Evolutionary conservation across 2,113 vertebrate species (phyloP).

Genomic region (Rhinoderma darwinii): DNA sequence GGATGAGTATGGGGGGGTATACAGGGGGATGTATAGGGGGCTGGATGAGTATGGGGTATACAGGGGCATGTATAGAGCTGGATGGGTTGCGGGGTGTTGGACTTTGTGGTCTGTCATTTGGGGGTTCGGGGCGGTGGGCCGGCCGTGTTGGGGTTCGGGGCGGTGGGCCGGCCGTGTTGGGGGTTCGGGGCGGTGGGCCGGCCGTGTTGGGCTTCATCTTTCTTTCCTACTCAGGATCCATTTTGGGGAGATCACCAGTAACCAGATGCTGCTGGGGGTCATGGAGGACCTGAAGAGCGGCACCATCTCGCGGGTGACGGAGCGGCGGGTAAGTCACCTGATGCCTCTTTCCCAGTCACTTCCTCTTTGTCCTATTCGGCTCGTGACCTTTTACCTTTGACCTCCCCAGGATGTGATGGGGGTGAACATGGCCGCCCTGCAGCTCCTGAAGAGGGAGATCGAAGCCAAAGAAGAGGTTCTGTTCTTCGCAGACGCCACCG

Average conservation of each 20-base stretch:
- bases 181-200: not conserved
- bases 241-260: slow-evolving; percentile 93
- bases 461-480: slow-evolving; percentile 91
- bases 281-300: slow-evolving; percentile 88
- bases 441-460: slow-evolving; percentile 89
- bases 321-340: slow-evolving; percentile 83
- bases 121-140: not conserved
- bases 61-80: no score
- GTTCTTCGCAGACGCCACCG: slow-evolving; percentile 93
- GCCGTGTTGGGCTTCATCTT: not conserved
- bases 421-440: slow-evolving; percentile 91
- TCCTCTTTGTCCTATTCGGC: not conserved
- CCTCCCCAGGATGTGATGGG: slow-evolving; percentile 85
- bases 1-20: no score
- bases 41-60: not conserved
- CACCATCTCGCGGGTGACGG: slow-evolving; percentile 85
- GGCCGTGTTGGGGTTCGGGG: not conserved
- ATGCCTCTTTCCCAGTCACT: not conserved
- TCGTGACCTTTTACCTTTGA: not conserved
- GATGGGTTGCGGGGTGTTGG: no score
- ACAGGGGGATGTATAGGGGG: no score
- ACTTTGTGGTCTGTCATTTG: no score
- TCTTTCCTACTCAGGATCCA: slow-evolving; percentile 82
- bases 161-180: not conserved
- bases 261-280: slow-evolving; percentile 89